These are phyloP conservation scores for Taurulus bubalis DNA, from an alignment of 2,113 vertebrate genomes.

Conservation along the genomic window DNA sequence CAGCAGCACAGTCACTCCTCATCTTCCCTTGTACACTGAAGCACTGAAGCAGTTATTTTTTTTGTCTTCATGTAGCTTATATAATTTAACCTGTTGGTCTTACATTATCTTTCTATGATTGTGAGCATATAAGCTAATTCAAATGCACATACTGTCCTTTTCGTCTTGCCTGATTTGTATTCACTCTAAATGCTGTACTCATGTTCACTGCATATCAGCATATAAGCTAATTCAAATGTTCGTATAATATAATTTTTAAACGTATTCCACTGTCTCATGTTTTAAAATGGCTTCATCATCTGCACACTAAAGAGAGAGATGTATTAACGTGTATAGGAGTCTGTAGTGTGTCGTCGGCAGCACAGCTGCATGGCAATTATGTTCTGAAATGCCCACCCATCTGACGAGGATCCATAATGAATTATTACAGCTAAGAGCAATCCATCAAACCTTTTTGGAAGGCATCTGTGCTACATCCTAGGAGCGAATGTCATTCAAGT, in stretches of 20 bases:
- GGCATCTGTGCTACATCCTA: slow-evolving; percentile 9
- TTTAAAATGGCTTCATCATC: slow-evolving; percentile 1
- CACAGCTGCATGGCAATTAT: slow-evolving; percentile 9
- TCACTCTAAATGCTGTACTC: slow-evolving; percentile 40
- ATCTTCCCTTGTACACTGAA: not conserved
- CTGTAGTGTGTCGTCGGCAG: slow-evolving; percentile 5
- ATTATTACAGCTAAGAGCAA: slow-evolving; percentile 21
- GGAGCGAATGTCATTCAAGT: slow-evolving; percentile 22
- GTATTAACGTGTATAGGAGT: not conserved
- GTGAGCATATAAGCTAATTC: not conserved
- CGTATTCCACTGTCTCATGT: not conserved
- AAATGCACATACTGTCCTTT: slow-evolving; percentile 34
- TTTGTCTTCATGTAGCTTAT: not conserved
- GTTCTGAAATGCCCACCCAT: slow-evolving; percentile 2
- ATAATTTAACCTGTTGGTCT: not conserved
- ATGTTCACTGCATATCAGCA: slow-evolving; percentile 45
- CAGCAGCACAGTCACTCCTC: slow-evolving; percentile 13
- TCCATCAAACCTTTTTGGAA: slow-evolving; percentile 30
- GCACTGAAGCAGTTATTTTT: not conserved
- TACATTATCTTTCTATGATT: not conserved
- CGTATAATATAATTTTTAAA: not conserved
- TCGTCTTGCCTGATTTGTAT: slow-evolving; percentile 63
- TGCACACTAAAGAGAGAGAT: not conserved
- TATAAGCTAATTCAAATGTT: not conserved
- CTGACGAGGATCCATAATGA: slow-evolving; percentile 20